Base-by-base conservation (phyloP, 2,113 vertebrate species). In the Protobothrops mucrosquamatus region DNA sequence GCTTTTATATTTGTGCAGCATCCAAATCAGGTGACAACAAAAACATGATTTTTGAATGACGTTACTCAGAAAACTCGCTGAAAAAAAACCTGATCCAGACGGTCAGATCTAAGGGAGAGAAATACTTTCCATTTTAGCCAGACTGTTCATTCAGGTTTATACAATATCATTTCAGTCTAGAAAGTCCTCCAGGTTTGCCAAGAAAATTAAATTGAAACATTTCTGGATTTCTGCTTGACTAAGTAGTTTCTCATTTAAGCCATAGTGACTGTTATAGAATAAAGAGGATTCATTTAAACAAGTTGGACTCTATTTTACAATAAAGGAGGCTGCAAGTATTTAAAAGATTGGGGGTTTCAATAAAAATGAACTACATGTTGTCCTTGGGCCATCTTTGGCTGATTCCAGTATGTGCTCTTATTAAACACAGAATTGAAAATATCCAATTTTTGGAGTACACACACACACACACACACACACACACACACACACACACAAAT, bases 171-270 rank as follows among this genome's bases (percentile, higher is more conserved):
- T 97, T 96, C 94, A 97, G 96, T 96, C 94, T 96, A 97, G 95
- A 97, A 97, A 95, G 96, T 96, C 97, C 94, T 85, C 93, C 92
- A 74, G 57, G 92, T 89, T 94, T 97, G 97, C 95, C 97, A 98
- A 97, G 92, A 95, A 97, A 97, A 97, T 96, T 96, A 97, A 97
- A 97, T 94, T 97, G 96, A 97, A 97, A 97, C 92, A 95, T 95
- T 95, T 89, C 94, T 96, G 81, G 87, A 95, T 94, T 97, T 96
- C 95, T 93, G 20, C 91, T 97, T 95, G 89, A 89, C 59, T 90
- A 95, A 95, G 61, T 96, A 96, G 92, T 43, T 92, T 94, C 86
- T 57, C 95, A 91, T 95, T 97, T 94, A 91, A 94, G 92, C 34
- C 87, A 51, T 85, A 74, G 34, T 90, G 51, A 90, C 85, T 87